Conservation (phyloP, 2,888 invertebrate genomes). For the Oxycera nigricornis region DNA sequence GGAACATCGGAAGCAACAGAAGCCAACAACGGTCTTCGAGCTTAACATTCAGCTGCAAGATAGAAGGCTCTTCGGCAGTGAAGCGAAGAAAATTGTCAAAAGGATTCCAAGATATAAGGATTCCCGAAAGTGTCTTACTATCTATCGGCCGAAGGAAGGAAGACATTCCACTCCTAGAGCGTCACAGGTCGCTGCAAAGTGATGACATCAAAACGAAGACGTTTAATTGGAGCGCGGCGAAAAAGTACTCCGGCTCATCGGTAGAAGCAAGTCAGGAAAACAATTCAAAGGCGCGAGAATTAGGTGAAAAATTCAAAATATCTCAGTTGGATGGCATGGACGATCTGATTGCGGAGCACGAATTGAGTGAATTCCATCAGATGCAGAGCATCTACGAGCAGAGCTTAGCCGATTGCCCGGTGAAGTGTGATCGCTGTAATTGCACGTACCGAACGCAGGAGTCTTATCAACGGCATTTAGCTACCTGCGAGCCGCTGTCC, state of each 20-base stretch:
- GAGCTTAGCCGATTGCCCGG: constrained; percentile 63
- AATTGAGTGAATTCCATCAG: constrained; percentile 59
- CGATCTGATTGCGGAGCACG: constrained; percentile 64
- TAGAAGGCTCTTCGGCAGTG: constrained; percentile 70
- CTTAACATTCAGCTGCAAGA: constrained; percentile 73
- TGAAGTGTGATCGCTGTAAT: constrained; percentile 86
- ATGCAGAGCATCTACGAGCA: constrained; percentile 61
- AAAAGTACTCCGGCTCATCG: constrained; percentile 51
- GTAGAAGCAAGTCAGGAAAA: not conserved
- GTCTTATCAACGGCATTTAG: constrained; percentile 80
- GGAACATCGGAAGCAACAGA: constrained; percentile 54
- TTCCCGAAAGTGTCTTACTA: constrained; percentile 63
- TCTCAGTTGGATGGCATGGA: constrained; percentile 76
- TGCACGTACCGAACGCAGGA: constrained; percentile 84
- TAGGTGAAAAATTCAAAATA: constrained; percentile 60
- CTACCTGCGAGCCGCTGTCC: constrained; percentile 76
- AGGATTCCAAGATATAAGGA: constrained; percentile 58
- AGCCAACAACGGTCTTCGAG: constrained; percentile 73
- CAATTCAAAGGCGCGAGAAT: not conserved
- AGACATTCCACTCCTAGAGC: constrained; percentile 52
- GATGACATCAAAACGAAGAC: constrained; percentile 49
- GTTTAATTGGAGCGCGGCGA: constrained; percentile 60
- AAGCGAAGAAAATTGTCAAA: constrained; percentile 72
- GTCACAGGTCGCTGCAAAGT: constrained; percentile 44
- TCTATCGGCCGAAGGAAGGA: constrained; percentile 56